Base-by-base conservation (phyloP, 2,888 invertebrate species). In the Caenorhabditis zanzibari region DNA sequence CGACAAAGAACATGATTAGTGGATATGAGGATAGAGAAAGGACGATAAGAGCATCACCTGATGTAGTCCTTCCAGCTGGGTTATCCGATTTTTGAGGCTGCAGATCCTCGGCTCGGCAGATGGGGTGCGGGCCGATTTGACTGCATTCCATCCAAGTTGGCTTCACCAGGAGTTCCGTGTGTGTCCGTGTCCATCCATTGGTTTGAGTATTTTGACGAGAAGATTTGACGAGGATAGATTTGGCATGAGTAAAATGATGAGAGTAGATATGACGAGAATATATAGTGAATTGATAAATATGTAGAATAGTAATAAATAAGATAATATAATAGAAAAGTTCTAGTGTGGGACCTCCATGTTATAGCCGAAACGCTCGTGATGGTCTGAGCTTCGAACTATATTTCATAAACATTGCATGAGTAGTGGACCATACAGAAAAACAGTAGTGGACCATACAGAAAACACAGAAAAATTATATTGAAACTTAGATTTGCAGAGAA, bases 101-200 rank as follows among this genome's bases (percentile, higher is more conserved):
- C 32, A 32, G 32, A 6, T 32, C 32, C 32, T 32, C 32, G 32
- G 32, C 32, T 32, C 32, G 32, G 32, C 32, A 32, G 32, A 32
- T 32, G 16, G 44, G 10, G 44, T 44, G 44, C 44, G 16, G 7
- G 44, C 2, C 12, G 44, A 44, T 7, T 44, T 12, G 44, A 44
- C 32, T 32, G 4, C 16, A 12, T 44, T 10, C 44, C 44, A 12
- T 7, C 44, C 44, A 44, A 44, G n/a, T 44, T 3, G 12, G 44
- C 44, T 44, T 44, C 44, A 12, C 2, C 44, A 44, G 44, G 14
- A 7, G 44, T 44, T 44, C 44, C 44, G 12, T 44, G 4, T 44
- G 44, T 44, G 16, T 44, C 44, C 44, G 44, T 44, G 44, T 44
- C 44, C 14, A 44, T 44, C 44, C 44, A 44, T 44, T 44, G 44